Base-by-base conservation (phyloP, 2,797 vertebrate species). In the Bryconaethiops microstoma region DNA sequence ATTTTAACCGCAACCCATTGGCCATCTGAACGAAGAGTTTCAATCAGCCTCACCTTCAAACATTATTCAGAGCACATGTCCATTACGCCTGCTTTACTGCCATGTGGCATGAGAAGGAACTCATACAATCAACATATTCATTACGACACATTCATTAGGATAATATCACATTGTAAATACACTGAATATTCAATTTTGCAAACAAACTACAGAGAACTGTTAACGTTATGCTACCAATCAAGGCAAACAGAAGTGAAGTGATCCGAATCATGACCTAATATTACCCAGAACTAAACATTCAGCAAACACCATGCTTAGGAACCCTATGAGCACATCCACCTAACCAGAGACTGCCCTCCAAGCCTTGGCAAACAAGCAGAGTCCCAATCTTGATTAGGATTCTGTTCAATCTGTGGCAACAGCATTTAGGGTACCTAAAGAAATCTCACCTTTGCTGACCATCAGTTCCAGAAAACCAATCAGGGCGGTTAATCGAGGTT, bases 361-460 rank as follows among this genome's bases (percentile, higher is more conserved):
- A 39, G 35, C 29, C 14, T 39, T 64, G 35, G 6, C 12, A 48
- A 48, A 8, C 48, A 52, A 45, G 7, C 42, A 35, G 12, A 16
- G 17, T 19, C 4, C 5, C 9, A 45, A 13, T 17, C 13, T 69
- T 52, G 48, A 52, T 52, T 52, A 13, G 0, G 3, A 4, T 48
- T 50, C 1, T 1, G 12, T 48, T 48, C 45, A 6, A 23, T 2
- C 2, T n/a, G 48, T 13, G 48, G 48, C 48, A 12, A 52, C 3
- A 52, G 13, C 42, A 45, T 68, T 42, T 68, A 2, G 42, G n/a
- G 19, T 23, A 21, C 42, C 19, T 48, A 48, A 48, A 48, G 7
- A 17, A 77, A 67, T 62, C 88, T 91, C 87, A 95, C 94, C 90
- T 87, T 39, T 90, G 81, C 42, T 55, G 89, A 76, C 17, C 89